Conservation (phyloP, 2,888 invertebrate species). For the Clostera curtula region DNA sequence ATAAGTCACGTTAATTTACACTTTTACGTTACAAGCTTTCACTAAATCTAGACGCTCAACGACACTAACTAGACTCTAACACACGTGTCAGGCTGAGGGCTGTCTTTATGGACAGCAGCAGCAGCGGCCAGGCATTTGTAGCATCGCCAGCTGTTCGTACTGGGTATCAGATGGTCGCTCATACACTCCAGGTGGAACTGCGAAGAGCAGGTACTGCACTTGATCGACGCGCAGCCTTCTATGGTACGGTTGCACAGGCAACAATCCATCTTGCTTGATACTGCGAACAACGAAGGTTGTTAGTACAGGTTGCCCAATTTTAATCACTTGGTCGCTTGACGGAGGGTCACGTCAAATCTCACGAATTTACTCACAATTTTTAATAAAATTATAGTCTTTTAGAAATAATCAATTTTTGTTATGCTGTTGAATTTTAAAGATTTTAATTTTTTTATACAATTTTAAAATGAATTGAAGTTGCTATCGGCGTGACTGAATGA, state of each 20-base stretch:
- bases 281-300: too few species aligned
- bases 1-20: too few species aligned
- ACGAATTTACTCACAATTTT: background rate
- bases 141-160: conserved; percentile 50
- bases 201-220: conserved; percentile 51
- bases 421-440: conserved; percentile 20
- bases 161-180: conserved; percentile 39
- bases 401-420: conserved; percentile 19
- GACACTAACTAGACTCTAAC: too few species aligned
- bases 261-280: conserved; percentile 42
- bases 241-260: conserved; percentile 50
- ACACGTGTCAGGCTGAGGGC: too few species aligned
- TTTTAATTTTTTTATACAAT: conserved; percentile 34
- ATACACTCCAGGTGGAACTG: conserved; percentile 57
- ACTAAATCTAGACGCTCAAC: too few species aligned
- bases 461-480: conserved; percentile 20
- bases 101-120: too few species aligned
- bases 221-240: conserved; percentile 53
- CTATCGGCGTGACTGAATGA: conserved; percentile 26
- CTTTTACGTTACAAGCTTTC: too few species aligned
- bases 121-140: conserved; percentile 27
- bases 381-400: too few species aligned
- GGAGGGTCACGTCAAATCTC: too few species aligned
- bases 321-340: too few species aligned
- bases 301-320: too few species aligned